Evolutionary conservation across 2,888 invertebrate species (phyloP), one percentile per base, ranked within the genome.

Genomic region (Timema cristinae): DNA sequence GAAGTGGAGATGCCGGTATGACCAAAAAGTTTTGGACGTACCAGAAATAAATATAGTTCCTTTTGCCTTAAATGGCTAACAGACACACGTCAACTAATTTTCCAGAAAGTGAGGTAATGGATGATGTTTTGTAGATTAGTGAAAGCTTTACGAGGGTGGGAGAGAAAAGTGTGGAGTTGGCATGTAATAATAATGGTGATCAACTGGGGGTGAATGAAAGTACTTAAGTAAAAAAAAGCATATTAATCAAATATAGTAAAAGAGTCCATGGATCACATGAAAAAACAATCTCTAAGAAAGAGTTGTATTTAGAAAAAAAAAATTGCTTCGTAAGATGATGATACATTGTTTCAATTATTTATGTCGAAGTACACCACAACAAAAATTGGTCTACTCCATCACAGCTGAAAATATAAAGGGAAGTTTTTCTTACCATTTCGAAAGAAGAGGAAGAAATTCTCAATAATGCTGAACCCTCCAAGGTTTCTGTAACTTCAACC

Each of bases 41-140:
- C n/a, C 68, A 72, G 11, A 72, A 47, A 15, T 50, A 72, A 32
- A 72, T 72, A 69, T 59, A 68, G 15, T 72, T 69, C 51, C 63
- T 72, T 5, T 11, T 72, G n/a, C 72, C 72, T 0, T 68, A 49
- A 52, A 69, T 72, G 69, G 16, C 15, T 48, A 72, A 72, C 47
- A 66, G 66, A 15, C 16, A 50, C n/a, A 52, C 66, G 11, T 68
- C 66, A 16, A 2, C 32, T 13, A 66, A 66, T 13, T 10, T 66
- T 8, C 5, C 66, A 7, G 66, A 66, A 32, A 32, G 47, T 9
- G 15, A 66, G 13, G 4, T 32, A 16, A 6, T 66, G 7, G 66
- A 66, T 48, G n/a, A n/a, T n/a, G n/a, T n/a, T n/a, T n/a, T n/a
- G n/a, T n/a, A n/a, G n/a, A n/a, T 56, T 7, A 16, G 7, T 0